Percentiles rank a stretch among this genome's conserved stretches.
These are phyloP conservation scores for Drosophila aff. DNA, from an alignment of 1,140 invertebrate genomes.

Conservation along the genomic window DNA sequence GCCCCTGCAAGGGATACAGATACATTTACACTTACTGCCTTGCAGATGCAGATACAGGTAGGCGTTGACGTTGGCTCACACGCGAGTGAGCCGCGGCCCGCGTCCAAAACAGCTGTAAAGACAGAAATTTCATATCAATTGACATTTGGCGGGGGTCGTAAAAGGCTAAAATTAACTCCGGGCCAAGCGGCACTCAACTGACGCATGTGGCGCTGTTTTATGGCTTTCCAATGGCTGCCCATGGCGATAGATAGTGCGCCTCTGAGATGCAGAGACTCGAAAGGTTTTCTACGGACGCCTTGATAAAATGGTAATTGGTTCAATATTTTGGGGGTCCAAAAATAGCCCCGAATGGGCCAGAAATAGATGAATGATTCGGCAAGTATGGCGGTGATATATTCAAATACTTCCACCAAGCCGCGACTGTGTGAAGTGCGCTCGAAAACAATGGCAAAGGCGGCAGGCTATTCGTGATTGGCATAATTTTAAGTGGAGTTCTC, in stretches of 20 bases:
- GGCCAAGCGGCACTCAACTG: slow-evolving; percentile 15
- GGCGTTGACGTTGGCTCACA: slow-evolving; percentile 59
- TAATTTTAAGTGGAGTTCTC: slow-evolving; percentile 67
- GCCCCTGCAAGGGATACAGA: slow-evolving; percentile 23
- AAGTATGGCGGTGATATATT: slow-evolving; percentile 24
- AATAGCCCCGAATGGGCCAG: slow-evolving; percentile 24
- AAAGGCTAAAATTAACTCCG: slow-evolving; percentile 70
- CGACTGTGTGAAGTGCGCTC: slow-evolving; percentile 63
- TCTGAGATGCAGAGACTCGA: slow-evolving; percentile 1
- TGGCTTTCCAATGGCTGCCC: slow-evolving; percentile 66
- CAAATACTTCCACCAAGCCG: background rate
- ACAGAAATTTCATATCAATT: slow-evolving; percentile 80
- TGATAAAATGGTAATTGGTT: slow-evolving; percentile 44
- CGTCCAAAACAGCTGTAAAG: slow-evolving; percentile 66
- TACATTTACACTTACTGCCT: slow-evolving; percentile 11
- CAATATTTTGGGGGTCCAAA: slow-evolving; percentile 18
- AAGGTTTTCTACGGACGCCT: slow-evolving; percentile 10
- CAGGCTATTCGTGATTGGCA: slow-evolving; percentile 73
- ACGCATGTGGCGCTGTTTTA: slow-evolving; percentile 61
- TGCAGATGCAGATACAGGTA: slow-evolving; percentile 17
- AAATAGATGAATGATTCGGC: slow-evolving; percentile 54
- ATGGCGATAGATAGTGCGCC: slow-evolving; percentile 7
- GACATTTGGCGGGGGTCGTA: slow-evolving; percentile 74
- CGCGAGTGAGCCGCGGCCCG: slow-evolving; percentile 47
- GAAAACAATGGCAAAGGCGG: slow-evolving; percentile 34